A percentile compares a stretch with the other conserved stretches of the same genome.
These are phyloP conservation scores for Lycophotia porphyrea DNA, from an alignment of 2,888 invertebrate species.

Conservation along the genomic window DNA sequence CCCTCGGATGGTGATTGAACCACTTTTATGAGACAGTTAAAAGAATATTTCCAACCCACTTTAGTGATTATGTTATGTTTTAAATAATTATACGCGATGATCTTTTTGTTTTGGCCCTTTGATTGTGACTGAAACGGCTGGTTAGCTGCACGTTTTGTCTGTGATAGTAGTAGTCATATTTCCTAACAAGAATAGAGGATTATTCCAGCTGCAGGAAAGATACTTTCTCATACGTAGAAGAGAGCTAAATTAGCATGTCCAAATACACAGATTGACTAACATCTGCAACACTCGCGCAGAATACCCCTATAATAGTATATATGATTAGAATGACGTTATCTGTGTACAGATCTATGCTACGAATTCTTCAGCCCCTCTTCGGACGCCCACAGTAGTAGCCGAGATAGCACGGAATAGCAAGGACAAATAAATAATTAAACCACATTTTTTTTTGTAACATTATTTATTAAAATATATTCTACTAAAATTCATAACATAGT, in stretches of 20 bases:
- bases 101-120: conserved; percentile 37
- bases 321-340: conserved; percentile 43
- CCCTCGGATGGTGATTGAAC: conserved; percentile 72
- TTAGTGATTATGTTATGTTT: conserved; percentile 54
- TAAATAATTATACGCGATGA: conserved; percentile 55
- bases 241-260: not conserved
- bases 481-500: conserved; percentile 87
- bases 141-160: not conserved
- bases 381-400: not conserved
- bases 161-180: not conserved
- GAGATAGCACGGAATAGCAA: conserved; percentile 9
- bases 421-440: conserved; percentile 62
- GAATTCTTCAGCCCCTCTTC: conserved; percentile 16
- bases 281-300: not conserved
- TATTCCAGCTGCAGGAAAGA: not conserved
- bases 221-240: not conserved
- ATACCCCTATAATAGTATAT: not conserved
- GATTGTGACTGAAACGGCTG: conserved; percentile 23
- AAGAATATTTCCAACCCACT: conserved; percentile 13
- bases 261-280: not conserved
- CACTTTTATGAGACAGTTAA: conserved; percentile 23
- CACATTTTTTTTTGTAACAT: conserved; percentile 79
- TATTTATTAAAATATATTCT: conserved; percentile 88
- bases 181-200: not conserved
- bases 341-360: conserved; percentile 44